Evolutionary conservation across 23 tunicate genomes (phyloP).

Genomic region (Ciona savignyi): DNA sequence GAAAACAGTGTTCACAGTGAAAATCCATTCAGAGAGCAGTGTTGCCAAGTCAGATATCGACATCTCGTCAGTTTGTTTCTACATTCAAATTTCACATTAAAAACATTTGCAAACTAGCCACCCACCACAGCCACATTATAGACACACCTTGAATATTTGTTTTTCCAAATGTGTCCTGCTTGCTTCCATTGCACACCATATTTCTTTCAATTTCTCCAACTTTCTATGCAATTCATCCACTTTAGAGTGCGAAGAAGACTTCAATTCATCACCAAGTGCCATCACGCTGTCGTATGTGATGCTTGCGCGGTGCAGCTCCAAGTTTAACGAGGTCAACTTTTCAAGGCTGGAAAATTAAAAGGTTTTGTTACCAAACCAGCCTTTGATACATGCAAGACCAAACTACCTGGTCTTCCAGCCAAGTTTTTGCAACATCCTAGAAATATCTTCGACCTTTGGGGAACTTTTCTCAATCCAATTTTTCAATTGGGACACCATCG

Average conservation of each 20-base stretch:
- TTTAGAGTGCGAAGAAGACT: not conserved
- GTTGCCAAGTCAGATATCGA: not conserved
- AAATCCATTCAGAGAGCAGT: conserved; percentile 23
- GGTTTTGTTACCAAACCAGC: too few species aligned
- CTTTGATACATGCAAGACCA: too few species aligned
- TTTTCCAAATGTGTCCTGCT: not conserved
- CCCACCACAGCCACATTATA: not conserved
- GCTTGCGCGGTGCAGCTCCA: not conserved
- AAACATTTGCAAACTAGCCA: too few species aligned
- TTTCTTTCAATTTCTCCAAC: not conserved
- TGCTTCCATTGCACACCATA: not conserved
- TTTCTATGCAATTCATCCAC: not conserved
- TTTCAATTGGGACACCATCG: not conserved
- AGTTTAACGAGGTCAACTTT: conserved; percentile 3
- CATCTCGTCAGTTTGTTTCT: not conserved
- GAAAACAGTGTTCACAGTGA: conserved; percentile 8
- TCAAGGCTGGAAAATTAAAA: conserved; percentile 4
- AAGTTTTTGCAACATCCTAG: not conserved
- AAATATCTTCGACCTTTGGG: not conserved
- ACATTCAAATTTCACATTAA: not conserved
- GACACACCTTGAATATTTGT: not conserved
- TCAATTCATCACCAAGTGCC: not conserved
- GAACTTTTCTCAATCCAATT: not conserved
- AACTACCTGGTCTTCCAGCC: not conserved
- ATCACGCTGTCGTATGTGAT: not conserved